phyloP scores from a whole-genome alignment of 1,140 invertebrate genomes.

The Muscidifurax raptorellus region DNA sequence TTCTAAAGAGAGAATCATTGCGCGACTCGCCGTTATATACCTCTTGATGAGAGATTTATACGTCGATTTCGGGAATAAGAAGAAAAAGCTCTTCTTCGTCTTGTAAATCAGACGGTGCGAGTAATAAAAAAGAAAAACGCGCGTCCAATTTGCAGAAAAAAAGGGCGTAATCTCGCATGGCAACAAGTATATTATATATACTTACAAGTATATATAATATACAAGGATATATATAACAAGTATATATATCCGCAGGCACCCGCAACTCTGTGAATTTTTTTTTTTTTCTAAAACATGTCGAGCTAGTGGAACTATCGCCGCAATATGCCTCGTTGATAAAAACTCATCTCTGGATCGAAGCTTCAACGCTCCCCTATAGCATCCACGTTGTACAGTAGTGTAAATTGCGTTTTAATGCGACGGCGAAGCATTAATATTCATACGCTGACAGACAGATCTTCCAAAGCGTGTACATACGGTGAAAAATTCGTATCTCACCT shows the following conservation, averaged over 20 bases:
- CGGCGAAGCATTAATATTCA: too few species aligned
- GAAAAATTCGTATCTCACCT: background rate
- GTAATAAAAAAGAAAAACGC: background rate
- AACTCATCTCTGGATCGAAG: background rate
- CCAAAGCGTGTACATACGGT: too few species aligned
- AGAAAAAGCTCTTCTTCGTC: background rate
- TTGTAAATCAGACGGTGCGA: too few species aligned
- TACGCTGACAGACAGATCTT: too few species aligned
- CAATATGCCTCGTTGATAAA: background rate
- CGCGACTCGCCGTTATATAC: background rate
- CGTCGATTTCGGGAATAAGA: background rate
- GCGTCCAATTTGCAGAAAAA: too few species aligned
- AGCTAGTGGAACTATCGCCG: background rate
- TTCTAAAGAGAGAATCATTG: background rate
- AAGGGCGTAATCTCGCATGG: background rate
- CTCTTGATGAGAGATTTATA: background rate
- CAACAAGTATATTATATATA: background rate
- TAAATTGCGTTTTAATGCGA: too few species aligned
- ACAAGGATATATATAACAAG: too few species aligned
- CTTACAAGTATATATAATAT: too few species aligned
- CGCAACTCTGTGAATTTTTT: background rate
- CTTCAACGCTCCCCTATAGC: background rate
- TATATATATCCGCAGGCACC: background rate
- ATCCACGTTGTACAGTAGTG: too few species aligned
- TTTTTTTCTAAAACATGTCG: too few species aligned